Evolutionary conservation across 1,140 invertebrate species (phyloP).

Genomic region (Drosophila mojavensis): DNA sequence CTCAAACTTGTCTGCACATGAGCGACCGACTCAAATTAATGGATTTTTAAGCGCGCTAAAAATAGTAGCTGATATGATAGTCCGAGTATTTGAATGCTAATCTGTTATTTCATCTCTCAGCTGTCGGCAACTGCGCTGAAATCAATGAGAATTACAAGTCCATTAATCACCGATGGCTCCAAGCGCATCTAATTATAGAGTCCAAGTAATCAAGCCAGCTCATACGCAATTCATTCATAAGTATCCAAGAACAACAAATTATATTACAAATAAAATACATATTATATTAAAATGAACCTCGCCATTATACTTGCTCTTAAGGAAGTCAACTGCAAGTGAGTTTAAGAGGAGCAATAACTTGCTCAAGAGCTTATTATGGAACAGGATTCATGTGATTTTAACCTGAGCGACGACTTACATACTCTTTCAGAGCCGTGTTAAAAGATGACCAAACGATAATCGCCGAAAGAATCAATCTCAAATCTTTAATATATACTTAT

Average conservation of each 20-base stretch:
- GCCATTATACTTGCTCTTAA: constrained; percentile 6
- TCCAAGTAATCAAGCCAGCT: not conserved
- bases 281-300: constrained; percentile 20
- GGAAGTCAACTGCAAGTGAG: constrained; percentile 27
- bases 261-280: not conserved
- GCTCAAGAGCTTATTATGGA: constrained; percentile 18
- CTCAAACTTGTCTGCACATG: constrained; percentile 66
- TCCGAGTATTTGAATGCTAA: constrained; percentile 48
- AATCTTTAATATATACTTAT: no score
- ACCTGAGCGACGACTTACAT: not conserved
- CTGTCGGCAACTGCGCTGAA: constrained; percentile 17
- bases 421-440: not conserved
- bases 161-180: constrained; percentile 53
- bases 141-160: constrained; percentile 27
- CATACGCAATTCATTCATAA: constrained; percentile 25
- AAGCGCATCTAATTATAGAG: constrained; percentile 28
- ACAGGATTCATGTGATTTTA: not conserved
- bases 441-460: not conserved
- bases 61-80: constrained; percentile 58
- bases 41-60: constrained; percentile 66
- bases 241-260: not conserved
- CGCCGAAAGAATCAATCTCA: no score
- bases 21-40: constrained; percentile 59
- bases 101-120: constrained; percentile 21
- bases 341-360: constrained; percentile 14